Percentiles rank a stretch among this genome's conserved stretches.
These are phyloP conservation scores for Formica aserva DNA, from an alignment of 2,888 invertebrate genomes.

Conservation along the genomic window DNA sequence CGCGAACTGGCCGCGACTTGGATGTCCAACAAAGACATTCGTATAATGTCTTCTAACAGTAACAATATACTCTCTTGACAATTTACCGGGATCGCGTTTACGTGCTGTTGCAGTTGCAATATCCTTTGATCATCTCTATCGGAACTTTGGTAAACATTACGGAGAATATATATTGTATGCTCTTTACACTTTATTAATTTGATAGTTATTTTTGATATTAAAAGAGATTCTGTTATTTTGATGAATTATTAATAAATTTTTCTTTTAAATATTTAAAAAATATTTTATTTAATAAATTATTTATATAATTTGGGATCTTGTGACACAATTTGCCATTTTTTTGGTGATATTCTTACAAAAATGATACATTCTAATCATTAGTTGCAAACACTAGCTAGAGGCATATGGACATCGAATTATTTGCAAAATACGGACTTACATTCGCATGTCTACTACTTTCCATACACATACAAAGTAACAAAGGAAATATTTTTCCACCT, in stretches of 20 bases:
- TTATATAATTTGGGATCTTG: background rate
- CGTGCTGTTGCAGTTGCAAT: slow-evolving; percentile 5
- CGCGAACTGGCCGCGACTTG: slow-evolving; percentile 59
- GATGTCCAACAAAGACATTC: slow-evolving; percentile 55
- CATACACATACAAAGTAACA: background rate
- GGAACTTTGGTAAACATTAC: background rate
- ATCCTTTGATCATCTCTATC: background rate
- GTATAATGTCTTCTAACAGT: background rate
- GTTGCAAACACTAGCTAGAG: background rate
- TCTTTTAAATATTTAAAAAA: background rate
- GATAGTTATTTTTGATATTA: background rate
- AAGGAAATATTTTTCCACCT: slow-evolving; percentile 33
- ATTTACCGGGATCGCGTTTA: slow-evolving; percentile 11
- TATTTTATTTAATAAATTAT: too few relatives aligned
- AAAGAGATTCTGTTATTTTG: background rate
- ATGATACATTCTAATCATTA: background rate
- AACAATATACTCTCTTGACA: background rate
- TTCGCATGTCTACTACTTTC: background rate
- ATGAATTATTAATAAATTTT: background rate
- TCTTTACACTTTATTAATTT: background rate
- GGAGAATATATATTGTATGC: background rate
- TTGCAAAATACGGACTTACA: background rate
- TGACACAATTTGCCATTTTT: background rate
- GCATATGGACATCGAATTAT: background rate
- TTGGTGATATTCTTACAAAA: background rate